These are phyloP conservation scores for Drosophila miranda DNA, from an alignment of 1,140 invertebrate species.

Conservation along the genomic window DNA sequence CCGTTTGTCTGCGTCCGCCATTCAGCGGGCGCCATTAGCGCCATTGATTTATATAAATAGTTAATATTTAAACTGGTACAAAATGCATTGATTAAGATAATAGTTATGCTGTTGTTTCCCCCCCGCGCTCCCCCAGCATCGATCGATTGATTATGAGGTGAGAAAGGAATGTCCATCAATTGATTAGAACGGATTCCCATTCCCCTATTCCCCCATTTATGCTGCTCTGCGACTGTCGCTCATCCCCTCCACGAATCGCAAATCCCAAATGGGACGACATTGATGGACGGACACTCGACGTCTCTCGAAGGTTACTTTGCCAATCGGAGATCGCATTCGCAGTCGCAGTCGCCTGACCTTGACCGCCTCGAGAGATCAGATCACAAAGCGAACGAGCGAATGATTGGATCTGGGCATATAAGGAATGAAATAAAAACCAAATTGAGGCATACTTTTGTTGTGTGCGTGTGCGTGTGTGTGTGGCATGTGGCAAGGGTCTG, in stretches of 20 bases:
- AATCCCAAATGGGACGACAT: slow-evolving; percentile 3
- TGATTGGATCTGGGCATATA: slow-evolving; percentile 38
- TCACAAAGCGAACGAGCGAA: slow-evolving; percentile 21
- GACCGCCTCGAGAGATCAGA: slow-evolving; percentile 53
- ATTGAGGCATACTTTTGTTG: slow-evolving; percentile 8
- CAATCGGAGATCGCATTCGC: slow-evolving; percentile 60
- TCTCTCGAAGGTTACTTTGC: slow-evolving; percentile 40
- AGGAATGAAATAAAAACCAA: slow-evolving; percentile 35
- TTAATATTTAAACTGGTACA: slow-evolving; percentile 41
- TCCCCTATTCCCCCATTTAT: too few species aligned
- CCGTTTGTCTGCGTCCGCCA: slow-evolving; percentile 14
- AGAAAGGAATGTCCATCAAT: slow-evolving; percentile 45
- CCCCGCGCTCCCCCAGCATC: neutral
- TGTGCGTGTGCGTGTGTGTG: too few species aligned
- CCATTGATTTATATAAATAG: slow-evolving; percentile 70
- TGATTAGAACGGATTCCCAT: slow-evolving; percentile 22
- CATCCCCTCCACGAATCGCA: too few species aligned
- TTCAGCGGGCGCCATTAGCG: slow-evolving; percentile 58
- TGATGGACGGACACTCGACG: slow-evolving; percentile 24
- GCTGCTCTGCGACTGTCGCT: too few species aligned
- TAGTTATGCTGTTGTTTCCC: slow-evolving; percentile 16
- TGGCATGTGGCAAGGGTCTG: slow-evolving; percentile 7
- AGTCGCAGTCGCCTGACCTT: slow-evolving; percentile 70
- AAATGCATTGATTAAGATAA: slow-evolving; percentile 41
- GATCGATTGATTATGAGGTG: slow-evolving; percentile 40